phyloP scores from a whole-genome alignment of 2,113 vertebrate genomes.

The Ranitomeya imitator region DNA sequence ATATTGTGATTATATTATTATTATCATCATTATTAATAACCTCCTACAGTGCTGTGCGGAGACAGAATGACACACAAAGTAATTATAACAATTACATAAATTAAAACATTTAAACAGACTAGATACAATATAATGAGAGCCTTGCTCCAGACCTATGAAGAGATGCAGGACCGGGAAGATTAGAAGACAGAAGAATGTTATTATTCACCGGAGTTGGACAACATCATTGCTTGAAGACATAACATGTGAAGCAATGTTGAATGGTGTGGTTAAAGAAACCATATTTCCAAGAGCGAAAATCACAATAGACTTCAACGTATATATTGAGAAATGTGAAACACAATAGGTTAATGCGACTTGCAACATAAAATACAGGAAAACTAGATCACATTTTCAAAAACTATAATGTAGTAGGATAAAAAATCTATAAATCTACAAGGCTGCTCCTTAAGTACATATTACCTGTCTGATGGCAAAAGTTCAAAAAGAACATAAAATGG shows the following conservation, averaged over 20 bases:
- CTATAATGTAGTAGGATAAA: too few relatives aligned
- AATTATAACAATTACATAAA: conserved; percentile 30
- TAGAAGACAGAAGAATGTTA: neutral
- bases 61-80: conserved; percentile 14
- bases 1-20: conserved; percentile 25
- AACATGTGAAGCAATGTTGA: neutral
- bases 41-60: conserved; percentile 26
- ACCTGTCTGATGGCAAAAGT: too few relatives aligned
- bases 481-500: too few relatives aligned
- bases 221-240: neutral
- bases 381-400: too few relatives aligned
- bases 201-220: neutral
- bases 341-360: too few relatives aligned
- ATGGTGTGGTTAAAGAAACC: neutral
- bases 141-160: neutral
- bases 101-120: conserved; percentile 27
- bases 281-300: too few relatives aligned
- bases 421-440: too few relatives aligned
- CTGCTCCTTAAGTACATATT: too few relatives aligned
- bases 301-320: too few relatives aligned
- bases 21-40: conserved; percentile 25
- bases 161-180: neutral
- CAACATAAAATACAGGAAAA: too few relatives aligned
- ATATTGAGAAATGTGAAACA: too few relatives aligned
- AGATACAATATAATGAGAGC: conserved; percentile 5